Evolutionary conservation across 2,888 invertebrate species (phyloP).

Genomic region (Gryllus longicercus): DNA sequence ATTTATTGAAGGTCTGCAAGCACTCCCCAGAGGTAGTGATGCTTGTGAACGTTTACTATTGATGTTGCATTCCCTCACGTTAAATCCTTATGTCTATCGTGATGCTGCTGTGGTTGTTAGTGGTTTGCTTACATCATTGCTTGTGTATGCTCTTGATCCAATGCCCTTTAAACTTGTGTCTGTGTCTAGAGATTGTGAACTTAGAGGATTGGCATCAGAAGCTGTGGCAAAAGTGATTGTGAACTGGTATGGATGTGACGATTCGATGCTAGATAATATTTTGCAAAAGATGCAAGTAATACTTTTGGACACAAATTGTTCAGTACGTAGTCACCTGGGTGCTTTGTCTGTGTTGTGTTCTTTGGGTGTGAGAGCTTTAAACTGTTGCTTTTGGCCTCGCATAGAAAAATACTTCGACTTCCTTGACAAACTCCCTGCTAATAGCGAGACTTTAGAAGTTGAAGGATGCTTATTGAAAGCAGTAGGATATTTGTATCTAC

Average conservation of each 20-base stretch:
- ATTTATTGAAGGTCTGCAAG: neutral
- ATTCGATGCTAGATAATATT: neutral
- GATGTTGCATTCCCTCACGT: neutral
- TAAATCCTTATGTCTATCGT: neutral
- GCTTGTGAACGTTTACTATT: neutral
- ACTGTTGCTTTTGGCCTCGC: neutral
- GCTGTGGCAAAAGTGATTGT: neutral
- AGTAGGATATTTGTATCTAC: neutral
- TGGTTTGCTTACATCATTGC: neutral
- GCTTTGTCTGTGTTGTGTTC: neutral
- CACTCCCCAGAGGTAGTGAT: constrained; percentile 5
- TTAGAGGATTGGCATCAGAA: neutral
- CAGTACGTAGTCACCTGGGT: neutral
- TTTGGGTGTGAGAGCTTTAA: neutral
- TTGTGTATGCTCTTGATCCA: neutral
- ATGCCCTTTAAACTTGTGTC: neutral
- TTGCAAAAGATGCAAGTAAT: neutral
- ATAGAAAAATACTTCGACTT: neutral
- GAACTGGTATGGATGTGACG: neutral
- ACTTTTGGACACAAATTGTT: neutral
- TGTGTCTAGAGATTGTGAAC: neutral
- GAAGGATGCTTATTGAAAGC: neutral
- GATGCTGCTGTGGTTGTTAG: neutral
- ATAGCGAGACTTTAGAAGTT: neutral
- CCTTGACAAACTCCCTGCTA: neutral